A percentile compares a stretch with the other conserved stretches of the same genome.
Evolutionary conservation across 2,797 vertebrate species (phyloP).

Genomic region (Hirundo rustica): DNA sequence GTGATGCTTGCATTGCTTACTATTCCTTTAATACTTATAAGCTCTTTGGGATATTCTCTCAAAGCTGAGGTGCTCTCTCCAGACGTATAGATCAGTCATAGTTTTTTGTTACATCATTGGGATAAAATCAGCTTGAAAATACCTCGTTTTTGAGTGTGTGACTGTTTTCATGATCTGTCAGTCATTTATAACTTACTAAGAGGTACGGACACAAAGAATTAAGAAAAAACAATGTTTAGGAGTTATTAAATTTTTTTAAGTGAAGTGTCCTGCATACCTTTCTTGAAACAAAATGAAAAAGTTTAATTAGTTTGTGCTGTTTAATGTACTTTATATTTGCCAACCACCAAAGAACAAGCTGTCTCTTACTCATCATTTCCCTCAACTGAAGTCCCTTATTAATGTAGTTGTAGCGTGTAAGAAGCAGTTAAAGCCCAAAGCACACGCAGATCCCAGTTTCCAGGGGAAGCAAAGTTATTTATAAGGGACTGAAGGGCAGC

Average conservation of each 20-base stretch:
- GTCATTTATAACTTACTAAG: not conserved
- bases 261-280: fast-evolving
- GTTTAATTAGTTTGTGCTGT: not conserved
- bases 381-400: fast-evolving
- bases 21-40: not conserved
- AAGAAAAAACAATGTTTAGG: not conserved
- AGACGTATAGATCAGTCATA: fast-evolving
- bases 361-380: fast-evolving
- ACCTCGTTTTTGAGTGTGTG: not conserved
- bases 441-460: not conserved
- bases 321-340: not conserved
- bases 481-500: not conserved
- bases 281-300: not conserved
- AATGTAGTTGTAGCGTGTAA: fast-evolving
- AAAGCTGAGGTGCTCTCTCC: not conserved
- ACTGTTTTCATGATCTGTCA: not conserved
- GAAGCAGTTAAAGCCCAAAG: not conserved
- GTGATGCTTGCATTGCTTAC: not conserved
- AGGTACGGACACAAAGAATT: fast-evolving
- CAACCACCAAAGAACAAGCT: not conserved
- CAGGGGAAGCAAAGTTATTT: not conserved
- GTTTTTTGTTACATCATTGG: fast-evolving
- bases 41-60: not conserved
- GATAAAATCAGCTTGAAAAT: not conserved
- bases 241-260: not conserved